Percentiles rank a stretch among this genome's conserved stretches.
Evolutionary conservation across 2,888 invertebrate species (phyloP).

Genomic region (Protonemura montana): DNA sequence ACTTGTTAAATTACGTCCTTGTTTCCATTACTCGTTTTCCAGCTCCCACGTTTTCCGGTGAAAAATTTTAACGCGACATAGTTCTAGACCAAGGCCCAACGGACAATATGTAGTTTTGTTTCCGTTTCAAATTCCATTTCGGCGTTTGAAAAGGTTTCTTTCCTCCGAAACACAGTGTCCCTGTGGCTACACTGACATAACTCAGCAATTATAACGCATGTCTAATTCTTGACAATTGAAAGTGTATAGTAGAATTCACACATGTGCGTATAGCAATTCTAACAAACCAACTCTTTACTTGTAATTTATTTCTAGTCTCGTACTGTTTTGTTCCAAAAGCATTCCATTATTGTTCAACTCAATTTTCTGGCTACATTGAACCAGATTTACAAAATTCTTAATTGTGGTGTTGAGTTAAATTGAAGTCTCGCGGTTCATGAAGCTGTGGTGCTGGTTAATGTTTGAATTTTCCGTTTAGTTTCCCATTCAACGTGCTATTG

Average conservation of each 20-base stretch:
- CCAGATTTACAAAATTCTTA: neutral
- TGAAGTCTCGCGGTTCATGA: neutral
- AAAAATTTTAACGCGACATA: too few relatives aligned
- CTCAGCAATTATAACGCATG: neutral
- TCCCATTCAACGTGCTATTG: neutral
- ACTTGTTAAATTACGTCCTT: too few relatives aligned
- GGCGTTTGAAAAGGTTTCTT: neutral
- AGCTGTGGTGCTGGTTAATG: neutral
- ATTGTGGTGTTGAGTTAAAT: neutral
- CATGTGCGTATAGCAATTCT: too few relatives aligned
- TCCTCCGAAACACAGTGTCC: neutral
- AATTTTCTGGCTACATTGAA: neutral
- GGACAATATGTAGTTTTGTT: neutral
- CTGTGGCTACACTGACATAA: neutral
- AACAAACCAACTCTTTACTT: neutral
- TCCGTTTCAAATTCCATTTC: neutral
- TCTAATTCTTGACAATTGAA: neutral
- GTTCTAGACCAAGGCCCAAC: neutral
- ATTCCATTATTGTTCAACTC: neutral
- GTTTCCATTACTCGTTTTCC: too few relatives aligned
- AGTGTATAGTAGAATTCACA: neutral
- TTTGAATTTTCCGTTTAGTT: neutral
- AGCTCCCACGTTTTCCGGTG: too few relatives aligned
- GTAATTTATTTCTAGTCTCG: neutral
- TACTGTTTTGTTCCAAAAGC: neutral